A percentile compares a stretch with the other conserved stretches of the same genome.
These are phyloP conservation scores for Anastrepha ludens DNA, from an alignment of 1,140 invertebrate genomes.

Conservation along the genomic window DNA sequence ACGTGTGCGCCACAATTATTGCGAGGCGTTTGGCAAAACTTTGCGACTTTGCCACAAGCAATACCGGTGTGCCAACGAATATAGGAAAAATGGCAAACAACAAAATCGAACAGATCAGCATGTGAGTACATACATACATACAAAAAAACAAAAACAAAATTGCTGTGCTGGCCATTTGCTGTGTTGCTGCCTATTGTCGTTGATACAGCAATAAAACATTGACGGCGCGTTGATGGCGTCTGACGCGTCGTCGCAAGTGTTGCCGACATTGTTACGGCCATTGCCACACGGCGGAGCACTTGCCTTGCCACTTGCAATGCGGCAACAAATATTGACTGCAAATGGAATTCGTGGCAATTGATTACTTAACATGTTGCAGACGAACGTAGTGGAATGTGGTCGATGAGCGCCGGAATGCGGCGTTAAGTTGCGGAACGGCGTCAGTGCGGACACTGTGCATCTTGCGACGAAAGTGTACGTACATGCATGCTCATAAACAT, in stretches of 20 bases:
- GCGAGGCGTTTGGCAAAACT: background rate
- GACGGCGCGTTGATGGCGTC: slow-evolving; percentile 22
- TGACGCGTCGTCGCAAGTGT: slow-evolving; percentile 41
- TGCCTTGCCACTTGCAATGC: slow-evolving; percentile 39
- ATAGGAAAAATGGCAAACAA: background rate
- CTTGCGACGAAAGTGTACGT: background rate
- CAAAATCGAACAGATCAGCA: background rate
- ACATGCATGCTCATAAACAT: background rate
- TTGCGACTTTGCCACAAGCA: slow-evolving; percentile 7
- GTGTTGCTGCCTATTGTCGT: slow-evolving; percentile 6
- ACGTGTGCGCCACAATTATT: slow-evolving; percentile 14
- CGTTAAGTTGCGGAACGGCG: slow-evolving; percentile 45
- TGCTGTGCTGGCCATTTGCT: background rate
- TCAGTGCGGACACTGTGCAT: background rate
- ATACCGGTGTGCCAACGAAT: background rate
- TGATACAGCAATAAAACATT: slow-evolving; percentile 51
- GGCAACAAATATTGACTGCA: slow-evolving; percentile 45
- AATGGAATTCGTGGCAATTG: slow-evolving; percentile 67
- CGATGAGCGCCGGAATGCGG: slow-evolving; percentile 43
- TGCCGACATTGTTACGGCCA: slow-evolving; percentile 46
- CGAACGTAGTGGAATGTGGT: slow-evolving; percentile 64
- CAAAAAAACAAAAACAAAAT: background rate
- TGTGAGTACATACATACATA: background rate
- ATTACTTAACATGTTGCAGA: slow-evolving; percentile 74
- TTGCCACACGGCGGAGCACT: slow-evolving; percentile 31